These are phyloP conservation scores for Oscheius sp. DNA, from an alignment of 2,888 invertebrate genomes.

Conservation along the genomic window DNA sequence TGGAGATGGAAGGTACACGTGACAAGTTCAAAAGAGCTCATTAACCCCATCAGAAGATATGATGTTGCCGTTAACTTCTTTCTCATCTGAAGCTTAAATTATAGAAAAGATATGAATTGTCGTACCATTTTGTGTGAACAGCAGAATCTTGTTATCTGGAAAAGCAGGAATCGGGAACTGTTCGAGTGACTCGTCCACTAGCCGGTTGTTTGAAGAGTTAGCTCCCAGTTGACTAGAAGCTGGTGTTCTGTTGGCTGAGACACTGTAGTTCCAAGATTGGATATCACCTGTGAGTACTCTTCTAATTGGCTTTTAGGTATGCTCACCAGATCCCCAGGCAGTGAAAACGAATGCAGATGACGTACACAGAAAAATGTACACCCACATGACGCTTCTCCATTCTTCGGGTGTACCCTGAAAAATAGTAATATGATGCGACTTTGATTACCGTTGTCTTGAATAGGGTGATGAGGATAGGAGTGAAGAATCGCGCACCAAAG, in stretches of 20 bases:
- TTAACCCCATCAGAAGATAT: not conserved
- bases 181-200: too few species aligned
- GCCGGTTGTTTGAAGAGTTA: not conserved
- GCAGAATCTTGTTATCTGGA: not conserved
- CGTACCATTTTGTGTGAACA: slow-evolving; percentile 6
- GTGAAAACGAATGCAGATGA: slow-evolving; percentile 53
- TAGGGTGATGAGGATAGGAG: slow-evolving; percentile 54
- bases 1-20: not conserved
- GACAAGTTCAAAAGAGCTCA: not conserved
- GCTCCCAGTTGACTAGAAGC: not conserved
- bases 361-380: slow-evolving; percentile 47
- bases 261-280: slow-evolving; percentile 28
- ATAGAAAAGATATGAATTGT: not conserved
- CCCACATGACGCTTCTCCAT: slow-evolving; percentile 58
- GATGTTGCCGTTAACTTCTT: not conserved
- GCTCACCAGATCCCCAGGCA: slow-evolving; percentile 58
- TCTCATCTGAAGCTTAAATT: not conserved
- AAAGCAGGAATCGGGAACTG: too few species aligned
- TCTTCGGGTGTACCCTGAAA: slow-evolving; percentile 61
- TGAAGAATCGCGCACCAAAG: slow-evolving; percentile 51
- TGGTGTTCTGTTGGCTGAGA: not conserved
- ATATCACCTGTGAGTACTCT: slow-evolving; percentile 7
- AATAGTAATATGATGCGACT: not conserved
- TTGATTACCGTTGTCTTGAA: slow-evolving; percentile 51
- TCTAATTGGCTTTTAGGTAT: not conserved